Percentiles rank a stretch among this genome's conserved stretches.
These are phyloP conservation scores for Chloromyia formosa DNA, from an alignment of 2,888 invertebrate species.

Conservation along the genomic window DNA sequence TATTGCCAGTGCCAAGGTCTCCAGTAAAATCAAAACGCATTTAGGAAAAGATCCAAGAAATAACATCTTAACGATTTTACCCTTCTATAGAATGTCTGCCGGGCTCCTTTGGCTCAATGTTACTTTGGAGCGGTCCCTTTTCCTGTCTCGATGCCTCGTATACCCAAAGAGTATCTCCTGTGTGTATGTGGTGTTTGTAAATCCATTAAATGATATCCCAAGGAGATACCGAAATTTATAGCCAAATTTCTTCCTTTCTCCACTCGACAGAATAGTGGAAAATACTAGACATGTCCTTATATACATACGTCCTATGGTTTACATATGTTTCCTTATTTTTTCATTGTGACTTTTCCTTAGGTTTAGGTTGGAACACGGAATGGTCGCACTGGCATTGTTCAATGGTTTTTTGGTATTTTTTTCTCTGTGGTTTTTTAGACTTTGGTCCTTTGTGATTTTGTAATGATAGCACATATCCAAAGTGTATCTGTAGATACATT, in stretches of 20 bases:
- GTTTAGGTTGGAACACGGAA: background rate
- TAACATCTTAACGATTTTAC: background rate
- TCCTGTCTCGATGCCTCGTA: background rate
- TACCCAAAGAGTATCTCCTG: background rate
- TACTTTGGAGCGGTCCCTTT: background rate
- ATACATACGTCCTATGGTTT: background rate
- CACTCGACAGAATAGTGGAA: background rate
- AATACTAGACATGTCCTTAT: background rate
- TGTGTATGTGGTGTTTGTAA: constrained; percentile 17
- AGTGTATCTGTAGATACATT: background rate
- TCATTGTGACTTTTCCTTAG: background rate
- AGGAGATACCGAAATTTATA: constrained; percentile 23
- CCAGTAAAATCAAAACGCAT: constrained; percentile 2
- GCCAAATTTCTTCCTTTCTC: constrained; percentile 8
- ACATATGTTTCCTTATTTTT: background rate
- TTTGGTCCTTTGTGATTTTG: constrained; percentile 10
- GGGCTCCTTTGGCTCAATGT: background rate
- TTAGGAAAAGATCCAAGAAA: background rate
- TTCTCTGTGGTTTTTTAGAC: constrained; percentile 2
- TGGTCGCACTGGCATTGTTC: background rate
- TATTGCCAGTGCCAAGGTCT: background rate
- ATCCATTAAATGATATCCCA: constrained; percentile 28
- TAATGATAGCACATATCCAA: background rate
- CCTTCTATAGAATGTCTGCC: background rate
- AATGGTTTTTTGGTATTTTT: background rate